A percentile compares a stretch with the other conserved stretches of the same genome.
Evolutionary conservation across 1,140 invertebrate genomes (phyloP).

Genomic region (Drosophila burlai): DNA sequence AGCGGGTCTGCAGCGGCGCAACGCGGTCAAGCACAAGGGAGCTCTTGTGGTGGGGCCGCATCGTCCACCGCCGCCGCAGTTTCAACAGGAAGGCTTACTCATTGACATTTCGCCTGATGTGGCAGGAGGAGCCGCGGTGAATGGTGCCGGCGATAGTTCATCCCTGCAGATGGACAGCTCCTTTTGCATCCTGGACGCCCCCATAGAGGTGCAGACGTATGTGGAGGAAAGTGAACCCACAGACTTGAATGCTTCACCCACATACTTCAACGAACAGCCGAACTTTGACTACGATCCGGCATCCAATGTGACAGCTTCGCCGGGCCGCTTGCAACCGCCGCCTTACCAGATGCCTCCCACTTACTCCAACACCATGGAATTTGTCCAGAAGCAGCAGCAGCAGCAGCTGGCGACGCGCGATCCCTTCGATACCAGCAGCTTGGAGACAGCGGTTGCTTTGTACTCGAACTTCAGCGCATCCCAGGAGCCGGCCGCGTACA

Average conservation of each 20-base stretch:
- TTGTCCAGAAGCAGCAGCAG: constrained; percentile 62
- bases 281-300: constrained; percentile 55
- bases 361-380: constrained; percentile 85
- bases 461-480: constrained; percentile 64
- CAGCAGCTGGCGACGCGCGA: constrained; percentile 59
- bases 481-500: constrained; percentile 25
- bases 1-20: constrained; percentile 65
- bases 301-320: constrained; percentile 20
- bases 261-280: constrained; percentile 61
- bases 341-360: constrained; percentile 86
- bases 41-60: constrained; percentile 80
- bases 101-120: constrained; percentile 88
- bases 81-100: constrained; percentile 86
- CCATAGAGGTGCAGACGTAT: constrained; percentile 89
- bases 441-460: constrained; percentile 45
- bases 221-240: constrained; percentile 5
- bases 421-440: constrained; percentile 88
- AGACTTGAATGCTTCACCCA: constrained; percentile 56
- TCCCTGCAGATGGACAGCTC: constrained; percentile 72
- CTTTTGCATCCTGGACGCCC: constrained; percentile 91
- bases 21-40: constrained; percentile 54
- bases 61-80: constrained; percentile 86
- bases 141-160: constrained; percentile 47
- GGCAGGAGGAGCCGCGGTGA: constrained; percentile 1
- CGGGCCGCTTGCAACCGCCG: constrained; percentile 81